Evolutionary conservation across 2,113 vertebrate genomes (phyloP).

Genomic region (Arvicanthis niloticus): DNA sequence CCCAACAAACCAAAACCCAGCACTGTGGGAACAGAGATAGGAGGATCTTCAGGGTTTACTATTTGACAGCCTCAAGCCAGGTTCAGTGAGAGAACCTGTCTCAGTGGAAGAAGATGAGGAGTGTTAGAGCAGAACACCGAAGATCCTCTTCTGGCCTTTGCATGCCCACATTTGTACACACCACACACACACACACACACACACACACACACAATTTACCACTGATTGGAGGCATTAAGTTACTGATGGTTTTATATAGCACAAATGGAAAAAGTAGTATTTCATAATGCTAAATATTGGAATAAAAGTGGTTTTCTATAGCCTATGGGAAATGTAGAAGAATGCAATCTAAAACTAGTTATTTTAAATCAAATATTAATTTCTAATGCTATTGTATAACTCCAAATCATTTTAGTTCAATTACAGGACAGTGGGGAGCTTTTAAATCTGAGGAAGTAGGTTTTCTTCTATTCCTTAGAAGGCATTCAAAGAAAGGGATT

Average conservation of each 20-base stretch:
- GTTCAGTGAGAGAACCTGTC: not conserved
- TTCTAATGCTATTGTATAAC: not conserved
- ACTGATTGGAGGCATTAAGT: not conserved
- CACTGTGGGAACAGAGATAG: not conserved
- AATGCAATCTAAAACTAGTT: conserved; percentile 23
- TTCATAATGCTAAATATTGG: conserved; percentile 14
- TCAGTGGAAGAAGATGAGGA: not conserved
- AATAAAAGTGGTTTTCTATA: conserved; percentile 17
- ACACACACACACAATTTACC: too few species aligned
- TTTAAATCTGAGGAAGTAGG: not conserved
- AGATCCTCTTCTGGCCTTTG: not conserved
- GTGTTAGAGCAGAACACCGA: not conserved
- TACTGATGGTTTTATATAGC: not conserved
- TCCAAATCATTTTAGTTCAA: conserved; percentile 54
- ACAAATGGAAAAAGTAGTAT: not conserved
- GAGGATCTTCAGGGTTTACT: not conserved
- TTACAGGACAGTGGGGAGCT: not conserved
- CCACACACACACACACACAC: too few species aligned
- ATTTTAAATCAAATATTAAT: conserved; percentile 65
- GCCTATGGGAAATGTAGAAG: not conserved
- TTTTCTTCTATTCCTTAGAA: conserved; percentile 14
- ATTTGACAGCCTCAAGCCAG: not conserved
- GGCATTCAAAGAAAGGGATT: not conserved
- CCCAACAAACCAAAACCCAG: not conserved
- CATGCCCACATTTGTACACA: not conserved